Evolutionary conservation across 2,113 vertebrate species (phyloP), one percentile per base, ranked within the genome.

Genomic region (Cairina moschata): DNA sequence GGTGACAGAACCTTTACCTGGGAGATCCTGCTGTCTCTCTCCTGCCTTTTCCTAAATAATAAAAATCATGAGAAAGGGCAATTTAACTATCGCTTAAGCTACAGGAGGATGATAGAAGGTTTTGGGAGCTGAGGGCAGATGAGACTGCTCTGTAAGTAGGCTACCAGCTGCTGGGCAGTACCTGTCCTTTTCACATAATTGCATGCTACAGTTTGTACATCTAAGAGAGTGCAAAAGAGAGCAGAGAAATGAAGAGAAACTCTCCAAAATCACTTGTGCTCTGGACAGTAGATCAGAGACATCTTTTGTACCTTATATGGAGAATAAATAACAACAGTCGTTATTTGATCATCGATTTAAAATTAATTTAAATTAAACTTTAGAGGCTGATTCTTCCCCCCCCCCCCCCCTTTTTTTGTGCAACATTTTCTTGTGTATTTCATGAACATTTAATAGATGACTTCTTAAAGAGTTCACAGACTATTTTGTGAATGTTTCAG

Each of bases 61-160:
- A 65, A 94, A 91, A 85, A 68, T 13, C 21, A 52, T 34, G 60
- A 46, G 65, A 73, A 78, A n/a, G 31, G 31, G 25, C 6, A 74
- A 72, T 78, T 75, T 92, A 55, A 26, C 32, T 72, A 34, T 34
- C 3, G 0, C 4, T 32, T 84, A 13, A 79, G 32, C 29, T 60
- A 34, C 42, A 32, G 38, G 20, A 90, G 58, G 42, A 20, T 63
- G 55, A 50, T 8, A 58, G 31, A 67, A 78, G 17, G 7, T 59
- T 87, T 87, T 56, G 54, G 56, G 79, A 91, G 32, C 26, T 6
- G 58, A 68, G 29, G 9, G 66, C 23, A 83, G 66, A 55, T 54
- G 63, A 38, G 48, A 48, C 2, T 14, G 46, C 0, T 0, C 23
- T 48, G 11, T 67, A 59, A 81, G 68, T 7, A 29, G 56, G 46